These are phyloP conservation scores for Laticauda laticaudata DNA, from an alignment of 2,113 vertebrate genomes.

Conservation along the genomic window DNA sequence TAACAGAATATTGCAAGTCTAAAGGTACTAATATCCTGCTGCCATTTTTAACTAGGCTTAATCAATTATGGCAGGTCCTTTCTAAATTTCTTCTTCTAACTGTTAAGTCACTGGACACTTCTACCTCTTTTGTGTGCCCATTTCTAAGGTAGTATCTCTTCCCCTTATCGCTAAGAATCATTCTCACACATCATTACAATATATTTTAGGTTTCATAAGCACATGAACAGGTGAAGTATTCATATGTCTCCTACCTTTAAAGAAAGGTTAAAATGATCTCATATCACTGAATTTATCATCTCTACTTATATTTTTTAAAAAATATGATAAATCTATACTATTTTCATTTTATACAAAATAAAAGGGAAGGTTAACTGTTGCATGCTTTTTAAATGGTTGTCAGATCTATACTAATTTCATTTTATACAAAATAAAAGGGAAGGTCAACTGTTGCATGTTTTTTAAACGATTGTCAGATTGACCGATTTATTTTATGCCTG, in stretches of 20 bases:
- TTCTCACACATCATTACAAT: background rate
- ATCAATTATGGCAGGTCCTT: too few species aligned
- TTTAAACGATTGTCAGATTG: background rate
- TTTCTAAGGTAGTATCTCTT: too few species aligned
- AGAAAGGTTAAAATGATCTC: slow-evolving; percentile 1
- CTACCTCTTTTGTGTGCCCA: too few species aligned
- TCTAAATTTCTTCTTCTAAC: too few species aligned
- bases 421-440: slow-evolving; percentile 9
- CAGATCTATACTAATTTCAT: background rate
- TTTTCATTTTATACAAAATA: slow-evolving; percentile 29
- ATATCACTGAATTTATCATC: slow-evolving; percentile 15
- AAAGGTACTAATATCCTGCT: too few species aligned
- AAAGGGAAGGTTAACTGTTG: background rate
- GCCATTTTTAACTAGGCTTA: too few species aligned
- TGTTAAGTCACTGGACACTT: too few species aligned
- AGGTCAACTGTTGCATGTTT: background rate
- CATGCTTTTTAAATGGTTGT: slow-evolving; percentile 13
- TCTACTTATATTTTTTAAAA: background rate
- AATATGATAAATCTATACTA: background rate
- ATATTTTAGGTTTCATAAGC: slow-evolving; percentile 16
- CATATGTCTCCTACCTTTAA: background rate
- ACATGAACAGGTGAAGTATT: slow-evolving; percentile 23
- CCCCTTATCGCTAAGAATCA: too few species aligned
- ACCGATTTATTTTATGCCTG: slow-evolving; percentile 10
- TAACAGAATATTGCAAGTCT: too few species aligned